phyloP scores from a whole-genome alignment of 2,113 vertebrate genomes.

The Podocnemis expansa region DNA sequence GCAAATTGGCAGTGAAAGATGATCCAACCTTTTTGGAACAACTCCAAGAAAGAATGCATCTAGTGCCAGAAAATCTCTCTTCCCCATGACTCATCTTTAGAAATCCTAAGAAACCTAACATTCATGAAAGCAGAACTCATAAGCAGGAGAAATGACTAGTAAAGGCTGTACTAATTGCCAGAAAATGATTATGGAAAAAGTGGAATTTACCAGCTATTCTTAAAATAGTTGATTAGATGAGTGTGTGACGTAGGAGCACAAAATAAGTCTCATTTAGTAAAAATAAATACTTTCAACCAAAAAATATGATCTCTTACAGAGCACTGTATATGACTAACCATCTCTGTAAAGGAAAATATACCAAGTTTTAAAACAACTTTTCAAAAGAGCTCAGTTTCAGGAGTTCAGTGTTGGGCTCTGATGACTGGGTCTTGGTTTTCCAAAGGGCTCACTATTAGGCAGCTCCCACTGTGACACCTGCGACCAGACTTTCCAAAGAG shows the following conservation, averaged over 20 bases:
- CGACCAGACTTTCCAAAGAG: neutral
- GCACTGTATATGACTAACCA: neutral
- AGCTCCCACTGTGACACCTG: neutral
- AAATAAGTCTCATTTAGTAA: conserved; percentile 17
- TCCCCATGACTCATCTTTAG: neutral
- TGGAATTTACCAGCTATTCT: neutral
- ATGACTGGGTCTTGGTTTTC: neutral
- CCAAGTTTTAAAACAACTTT: neutral
- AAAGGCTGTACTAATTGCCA: neutral
- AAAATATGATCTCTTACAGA: neutral
- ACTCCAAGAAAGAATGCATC: neutral
- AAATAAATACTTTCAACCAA: conserved; percentile 11
- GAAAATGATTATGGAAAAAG: neutral
- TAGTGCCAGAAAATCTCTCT: neutral
- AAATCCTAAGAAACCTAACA: neutral
- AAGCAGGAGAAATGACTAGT: neutral
- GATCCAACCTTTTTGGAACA: neutral
- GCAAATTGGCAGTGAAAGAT: neutral
- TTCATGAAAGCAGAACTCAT: neutral
- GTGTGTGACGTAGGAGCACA: neutral
- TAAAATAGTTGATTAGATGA: neutral
- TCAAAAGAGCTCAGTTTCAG: neutral
- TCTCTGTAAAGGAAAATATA: neutral
- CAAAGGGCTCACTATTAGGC: neutral
- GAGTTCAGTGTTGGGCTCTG: neutral